These are phyloP conservation scores for Beris chalybata DNA, from an alignment of 2,888 invertebrate genomes.

Conservation along the genomic window DNA sequence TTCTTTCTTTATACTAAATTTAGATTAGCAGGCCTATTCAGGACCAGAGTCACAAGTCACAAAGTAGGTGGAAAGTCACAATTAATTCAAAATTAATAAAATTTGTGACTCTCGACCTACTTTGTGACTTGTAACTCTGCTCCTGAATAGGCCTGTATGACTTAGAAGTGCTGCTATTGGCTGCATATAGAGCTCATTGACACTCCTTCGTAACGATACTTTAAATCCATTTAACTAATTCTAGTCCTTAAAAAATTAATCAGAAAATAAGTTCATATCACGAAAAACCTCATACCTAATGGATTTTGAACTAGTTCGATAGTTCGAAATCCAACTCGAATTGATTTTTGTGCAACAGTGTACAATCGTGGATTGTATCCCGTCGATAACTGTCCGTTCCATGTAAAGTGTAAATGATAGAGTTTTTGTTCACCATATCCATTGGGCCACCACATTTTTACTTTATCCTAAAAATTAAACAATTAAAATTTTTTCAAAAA, in stretches of 20 bases:
- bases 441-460: conserved; percentile 92
- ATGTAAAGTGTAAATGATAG: conserved; percentile 67
- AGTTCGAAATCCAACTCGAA: conserved; percentile 82
- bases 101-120: too few species aligned
- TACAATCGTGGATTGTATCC: conserved; percentile 46
- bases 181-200: too few species aligned
- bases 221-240: neutral
- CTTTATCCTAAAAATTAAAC: conserved; percentile 51
- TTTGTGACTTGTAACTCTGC: too few species aligned
- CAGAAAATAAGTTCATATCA: conserved; percentile 7
- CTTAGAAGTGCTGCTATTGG: too few species aligned
- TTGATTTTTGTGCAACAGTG: conserved; percentile 57
- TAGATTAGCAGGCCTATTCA: too few species aligned
- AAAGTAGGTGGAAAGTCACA: too few species aligned
- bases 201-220: neutral
- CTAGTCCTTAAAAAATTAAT: neutral
- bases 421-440: conserved; percentile 81
- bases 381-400: conserved; percentile 50
- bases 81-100: too few species aligned
- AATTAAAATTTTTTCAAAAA: neutral
- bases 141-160: too few species aligned
- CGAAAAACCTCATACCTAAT: conserved; percentile 45
- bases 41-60: too few species aligned
- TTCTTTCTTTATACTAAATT: too few species aligned
- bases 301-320: conserved; percentile 78